Evolutionary conservation across 2,113 vertebrate genomes (phyloP).

Genomic region (Pelmatolapia mariae): DNA sequence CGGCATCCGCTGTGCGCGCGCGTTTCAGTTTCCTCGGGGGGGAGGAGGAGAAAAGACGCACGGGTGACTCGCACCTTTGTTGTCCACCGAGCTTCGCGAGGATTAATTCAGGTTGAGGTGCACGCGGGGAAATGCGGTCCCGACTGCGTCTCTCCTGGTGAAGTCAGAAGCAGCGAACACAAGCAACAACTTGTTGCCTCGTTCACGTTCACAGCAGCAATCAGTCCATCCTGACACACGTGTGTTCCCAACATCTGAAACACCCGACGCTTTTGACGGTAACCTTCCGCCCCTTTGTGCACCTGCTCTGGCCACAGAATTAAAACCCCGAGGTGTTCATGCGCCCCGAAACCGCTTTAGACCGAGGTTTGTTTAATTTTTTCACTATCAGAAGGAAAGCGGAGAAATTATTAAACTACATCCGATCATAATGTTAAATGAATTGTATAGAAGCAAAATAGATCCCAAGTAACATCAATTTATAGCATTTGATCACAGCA

Average conservation of each 20-base stretch:
- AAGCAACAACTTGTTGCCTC: neutral
- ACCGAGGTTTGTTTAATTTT: neutral
- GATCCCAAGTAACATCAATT: neutral
- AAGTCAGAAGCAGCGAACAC: neutral
- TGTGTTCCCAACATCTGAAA: neutral
- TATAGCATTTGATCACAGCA: neutral
- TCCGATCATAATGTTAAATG: neutral
- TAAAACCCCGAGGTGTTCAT: neutral
- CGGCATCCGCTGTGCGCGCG: slow-evolving; percentile 57
- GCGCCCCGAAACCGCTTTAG: neutral
- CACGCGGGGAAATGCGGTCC: neutral
- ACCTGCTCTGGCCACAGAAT: neutral
- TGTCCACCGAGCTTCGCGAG: neutral
- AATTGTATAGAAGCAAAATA: neutral
- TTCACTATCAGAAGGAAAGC: neutral
- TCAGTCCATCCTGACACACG: slow-evolving; percentile 5
- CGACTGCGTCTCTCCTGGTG: accelerated
- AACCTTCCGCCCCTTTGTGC: neutral
- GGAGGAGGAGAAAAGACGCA: neutral
- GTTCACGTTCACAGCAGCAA: neutral
- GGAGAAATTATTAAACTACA: neutral
- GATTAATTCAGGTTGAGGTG: neutral
- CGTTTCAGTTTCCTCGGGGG: neutral
- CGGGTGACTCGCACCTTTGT: neutral
- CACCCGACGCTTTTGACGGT: neutral